Evolutionary conservation across 2,797 vertebrate genomes (phyloP), one percentile per base, ranked within the genome.

Genomic region (Thripadectes ignobilis): DNA sequence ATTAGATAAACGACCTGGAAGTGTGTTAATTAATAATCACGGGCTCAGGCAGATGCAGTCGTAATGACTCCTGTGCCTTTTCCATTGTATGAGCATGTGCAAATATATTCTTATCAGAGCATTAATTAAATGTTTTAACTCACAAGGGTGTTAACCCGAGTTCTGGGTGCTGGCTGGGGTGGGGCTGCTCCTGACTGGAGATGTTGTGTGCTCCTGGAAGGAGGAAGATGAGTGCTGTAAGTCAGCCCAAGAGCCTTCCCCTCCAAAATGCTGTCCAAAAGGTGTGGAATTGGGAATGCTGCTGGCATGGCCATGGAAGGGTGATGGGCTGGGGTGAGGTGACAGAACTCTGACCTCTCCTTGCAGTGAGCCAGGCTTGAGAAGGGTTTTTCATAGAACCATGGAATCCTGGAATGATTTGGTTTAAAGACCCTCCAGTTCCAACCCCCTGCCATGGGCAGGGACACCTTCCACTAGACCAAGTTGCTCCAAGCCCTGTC

Each of bases 1-100:
- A 93, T 96, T 95, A 94, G 93, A 87, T 89, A 90, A 96, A 94
- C 6, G n/a, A 93, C 88, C 84, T 87, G 92, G 88, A 89, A 93
- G 77, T 49, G 82, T 1, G 4, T 86, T 97, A 94, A 96, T 96
- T 95, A 95, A 95, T 85, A 93, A 94, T 89, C 94, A 91, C 48
- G 61, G 32, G 88, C 89, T 85, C 68, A 61, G 87, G 94, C 88
- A 94, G 91, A 75, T 17, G 61, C 71, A 86, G 75, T 74, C 3
- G 0, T 85, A 61, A 85, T 17, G 79, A 92, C 85, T 30, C 45
- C 51, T 55, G 68, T 52, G 78, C 88, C 29, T 85, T 46, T 82
- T 7, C 57, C 74, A 12, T 84, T 76, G 48, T 68, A 12, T 20
- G 65, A 91, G 61, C 41, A 12, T 57, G 80, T 79, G 86, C 89